These are phyloP conservation scores for Papilio aristodemus DNA, from an alignment of 1,140 invertebrate species.

Conservation along the genomic window DNA sequence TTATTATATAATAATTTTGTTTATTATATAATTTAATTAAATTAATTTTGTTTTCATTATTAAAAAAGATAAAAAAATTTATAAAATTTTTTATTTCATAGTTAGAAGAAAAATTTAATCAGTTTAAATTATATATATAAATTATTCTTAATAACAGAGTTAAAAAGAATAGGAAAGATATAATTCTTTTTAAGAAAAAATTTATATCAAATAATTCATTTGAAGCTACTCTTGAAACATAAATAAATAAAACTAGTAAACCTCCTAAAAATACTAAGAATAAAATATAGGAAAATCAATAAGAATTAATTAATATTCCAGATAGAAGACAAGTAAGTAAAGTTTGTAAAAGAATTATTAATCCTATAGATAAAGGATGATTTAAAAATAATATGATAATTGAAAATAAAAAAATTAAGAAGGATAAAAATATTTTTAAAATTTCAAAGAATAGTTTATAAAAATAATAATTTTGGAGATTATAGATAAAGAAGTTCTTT, in stretches of 20 bases:
- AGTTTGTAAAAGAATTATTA: constrained; percentile 77
- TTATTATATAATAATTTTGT: constrained; percentile 64
- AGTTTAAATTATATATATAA: constrained; percentile 48
- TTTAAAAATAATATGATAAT: constrained; percentile 72
- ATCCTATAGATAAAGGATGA: constrained; percentile 77
- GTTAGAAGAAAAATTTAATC: constrained; percentile 46
- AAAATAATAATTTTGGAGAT: constrained; percentile 83
- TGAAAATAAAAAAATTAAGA: constrained; percentile 58
- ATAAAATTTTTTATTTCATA: constrained; percentile 49
- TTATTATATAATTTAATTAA: constrained; percentile 75
- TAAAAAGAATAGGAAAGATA: constrained; percentile 40
- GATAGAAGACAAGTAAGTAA: constrained; percentile 64
- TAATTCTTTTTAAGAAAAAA: constrained; percentile 51
- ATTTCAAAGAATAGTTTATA: constrained; percentile 80
- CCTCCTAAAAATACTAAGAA: constrained; percentile 81
- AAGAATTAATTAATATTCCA: constrained; percentile 65
- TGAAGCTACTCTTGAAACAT: constrained; percentile 80
- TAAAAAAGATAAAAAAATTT: constrained; percentile 47
- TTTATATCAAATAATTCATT: constrained; percentile 78
- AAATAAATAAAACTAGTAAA: constrained; percentile 81
- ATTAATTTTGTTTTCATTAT: constrained; percentile 60
- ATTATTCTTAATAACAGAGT: constrained; percentile 41
- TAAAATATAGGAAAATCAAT: constrained; percentile 79
- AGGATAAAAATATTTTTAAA: constrained; percentile 62
- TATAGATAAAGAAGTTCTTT: constrained; percentile 79